phyloP scores from a whole-genome alignment of 2,113 vertebrate species.

The Mola mola region DNA sequence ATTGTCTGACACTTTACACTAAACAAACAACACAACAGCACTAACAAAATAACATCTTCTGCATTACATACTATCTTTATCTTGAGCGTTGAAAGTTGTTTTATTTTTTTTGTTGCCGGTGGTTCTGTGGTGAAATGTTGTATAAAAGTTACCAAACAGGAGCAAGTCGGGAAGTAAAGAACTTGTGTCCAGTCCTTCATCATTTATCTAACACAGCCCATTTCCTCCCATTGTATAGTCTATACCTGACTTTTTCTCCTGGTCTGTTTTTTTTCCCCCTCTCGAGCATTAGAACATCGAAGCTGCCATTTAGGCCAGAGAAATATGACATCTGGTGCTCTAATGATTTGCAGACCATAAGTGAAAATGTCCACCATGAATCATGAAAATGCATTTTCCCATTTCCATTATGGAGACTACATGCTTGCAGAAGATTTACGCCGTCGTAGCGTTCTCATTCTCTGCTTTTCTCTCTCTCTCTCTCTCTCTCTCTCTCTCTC shows the following conservation, averaged over 20 bases:
- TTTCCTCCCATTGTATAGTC: slow-evolving; percentile 22
- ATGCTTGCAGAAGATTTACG: slow-evolving; percentile 72
- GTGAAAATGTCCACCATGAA: slow-evolving; percentile 78
- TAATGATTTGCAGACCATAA: slow-evolving; percentile 76
- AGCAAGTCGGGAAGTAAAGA: slow-evolving; percentile 35
- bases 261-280: slow-evolving; percentile 5
- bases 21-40: not conserved
- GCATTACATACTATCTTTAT: slow-evolving; percentile 35
- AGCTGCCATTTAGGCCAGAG: slow-evolving; percentile 64
- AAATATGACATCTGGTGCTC: slow-evolving; percentile 71
- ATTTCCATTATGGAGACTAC: slow-evolving; percentile 70
- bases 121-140: slow-evolving; percentile 33
- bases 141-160: slow-evolving; percentile 29
- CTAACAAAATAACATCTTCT: slow-evolving; percentile 28
- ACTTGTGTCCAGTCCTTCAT: slow-evolving; percentile 16
- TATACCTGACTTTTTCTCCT: slow-evolving; percentile 29
- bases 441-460: slow-evolving; percentile 52
- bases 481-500: slow-evolving; percentile 6
- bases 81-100: slow-evolving; percentile 14
- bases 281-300: slow-evolving; percentile 41
- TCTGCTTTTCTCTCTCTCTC: slow-evolving; percentile 17
- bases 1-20: too few species aligned
- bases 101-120: slow-evolving; percentile 13
- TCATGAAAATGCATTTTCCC: slow-evolving; percentile 76
- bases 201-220: slow-evolving; percentile 33